Conservation (phyloP, 2,797 vertebrate species). For the Pteronotus mesoamericanus region DNA sequence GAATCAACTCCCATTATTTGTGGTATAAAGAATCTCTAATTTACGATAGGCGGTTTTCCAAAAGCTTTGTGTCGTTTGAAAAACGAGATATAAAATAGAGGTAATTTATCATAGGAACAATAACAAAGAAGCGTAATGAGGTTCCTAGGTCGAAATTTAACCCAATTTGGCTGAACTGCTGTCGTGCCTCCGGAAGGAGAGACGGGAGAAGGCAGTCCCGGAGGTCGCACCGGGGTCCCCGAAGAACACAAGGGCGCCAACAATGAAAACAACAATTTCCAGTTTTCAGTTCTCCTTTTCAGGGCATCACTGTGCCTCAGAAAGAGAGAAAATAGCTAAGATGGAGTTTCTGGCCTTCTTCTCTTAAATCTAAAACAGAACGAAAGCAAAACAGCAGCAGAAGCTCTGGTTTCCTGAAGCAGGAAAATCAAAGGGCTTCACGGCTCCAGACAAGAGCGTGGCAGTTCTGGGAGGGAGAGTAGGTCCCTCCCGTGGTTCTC, state of each 20-base stretch:
- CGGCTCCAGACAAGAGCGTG: background rate
- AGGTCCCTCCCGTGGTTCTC: background rate
- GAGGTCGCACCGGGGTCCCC: background rate
- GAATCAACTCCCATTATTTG: background rate
- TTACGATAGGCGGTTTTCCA: background rate
- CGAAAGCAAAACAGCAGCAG: background rate
- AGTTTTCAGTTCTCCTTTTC: background rate
- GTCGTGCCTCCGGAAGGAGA: background rate
- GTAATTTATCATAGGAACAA: background rate
- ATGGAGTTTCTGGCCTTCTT: background rate
- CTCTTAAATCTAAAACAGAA: background rate
- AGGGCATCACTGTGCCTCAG: background rate
- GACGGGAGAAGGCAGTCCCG: rapidly evolving
- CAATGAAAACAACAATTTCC: background rate
- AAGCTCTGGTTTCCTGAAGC: background rate
- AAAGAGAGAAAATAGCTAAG: background rate
- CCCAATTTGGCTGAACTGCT: background rate
- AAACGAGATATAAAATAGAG: background rate
- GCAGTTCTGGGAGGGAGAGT: background rate
- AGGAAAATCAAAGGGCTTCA: background rate
- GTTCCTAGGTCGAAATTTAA: background rate
- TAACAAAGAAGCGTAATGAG: background rate
- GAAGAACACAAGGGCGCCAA: rapidly evolving
- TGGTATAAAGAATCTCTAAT: background rate
- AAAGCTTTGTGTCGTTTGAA: background rate